phyloP scores from a whole-genome alignment of 2,888 invertebrate species.

The Cynaeus angustus region DNA sequence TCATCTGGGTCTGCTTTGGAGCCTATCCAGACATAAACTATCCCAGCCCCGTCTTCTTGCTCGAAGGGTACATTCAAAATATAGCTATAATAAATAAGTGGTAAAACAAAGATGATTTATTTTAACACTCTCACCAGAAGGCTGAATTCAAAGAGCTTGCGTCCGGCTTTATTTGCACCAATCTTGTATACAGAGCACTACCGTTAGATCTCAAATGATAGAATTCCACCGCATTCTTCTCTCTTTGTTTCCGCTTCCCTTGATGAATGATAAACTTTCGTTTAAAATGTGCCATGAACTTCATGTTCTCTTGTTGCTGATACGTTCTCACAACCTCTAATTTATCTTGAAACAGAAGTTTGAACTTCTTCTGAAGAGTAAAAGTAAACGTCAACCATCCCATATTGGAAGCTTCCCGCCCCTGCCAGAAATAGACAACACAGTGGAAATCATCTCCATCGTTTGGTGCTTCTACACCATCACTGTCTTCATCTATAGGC shows the following conservation, averaged over 20 bases:
- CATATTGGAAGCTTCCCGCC: slow-evolving; percentile 97
- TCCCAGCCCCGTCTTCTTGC: slow-evolving; percentile 88
- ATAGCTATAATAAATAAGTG: slow-evolving; percentile 78
- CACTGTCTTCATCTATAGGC: slow-evolving; percentile 68
- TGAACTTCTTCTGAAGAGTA: slow-evolving; percentile 94
- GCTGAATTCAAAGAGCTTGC: slow-evolving; percentile 91
- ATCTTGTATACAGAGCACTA: slow-evolving; percentile 92
- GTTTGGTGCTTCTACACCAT: slow-evolving; percentile 28
- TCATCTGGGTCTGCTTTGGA: slow-evolving; percentile 89
- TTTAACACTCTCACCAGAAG: slow-evolving; percentile 88
- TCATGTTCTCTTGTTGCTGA: slow-evolving; percentile 98
- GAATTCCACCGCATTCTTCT: slow-evolving; percentile 84
- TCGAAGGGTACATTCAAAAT: slow-evolving; percentile 95
- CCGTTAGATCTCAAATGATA: slow-evolving; percentile 98
- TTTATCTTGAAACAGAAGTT: slow-evolving; percentile 89
- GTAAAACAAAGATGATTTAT: too few species aligned
- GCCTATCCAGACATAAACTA: slow-evolving; percentile 98
- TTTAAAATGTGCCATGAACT: slow-evolving; percentile 98
- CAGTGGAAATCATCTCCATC: slow-evolving; percentile 81
- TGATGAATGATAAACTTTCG: slow-evolving; percentile 93
- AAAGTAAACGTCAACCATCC: slow-evolving; percentile 99
- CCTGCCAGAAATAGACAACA: slow-evolving; percentile 99
- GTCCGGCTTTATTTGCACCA: slow-evolving; percentile 92
- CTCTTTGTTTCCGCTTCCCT: slow-evolving; percentile 80
- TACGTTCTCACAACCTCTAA: slow-evolving; percentile 96